These are phyloP conservation scores for Ophion ellenae DNA, from an alignment of 2,888 invertebrate genomes.

Conservation along the genomic window DNA sequence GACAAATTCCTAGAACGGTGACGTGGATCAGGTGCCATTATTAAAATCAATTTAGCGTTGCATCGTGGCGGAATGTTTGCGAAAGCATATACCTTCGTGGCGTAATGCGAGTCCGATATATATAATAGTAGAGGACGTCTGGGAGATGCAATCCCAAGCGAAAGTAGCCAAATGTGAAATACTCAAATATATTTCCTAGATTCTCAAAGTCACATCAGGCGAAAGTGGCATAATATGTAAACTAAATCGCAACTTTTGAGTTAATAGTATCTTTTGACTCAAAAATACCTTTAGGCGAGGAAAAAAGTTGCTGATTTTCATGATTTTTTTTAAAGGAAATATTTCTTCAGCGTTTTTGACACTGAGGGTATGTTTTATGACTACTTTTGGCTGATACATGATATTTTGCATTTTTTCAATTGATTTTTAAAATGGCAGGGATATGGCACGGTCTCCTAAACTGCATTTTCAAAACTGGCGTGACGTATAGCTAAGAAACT, in stretches of 20 bases:
- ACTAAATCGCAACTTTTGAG: not conserved
- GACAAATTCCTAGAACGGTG: not conserved
- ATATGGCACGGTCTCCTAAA: too few relatives aligned
- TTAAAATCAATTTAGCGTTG: slow-evolving; percentile 40
- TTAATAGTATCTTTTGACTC: not conserved
- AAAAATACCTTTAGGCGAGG: too few relatives aligned
- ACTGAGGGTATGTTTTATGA: too few relatives aligned
- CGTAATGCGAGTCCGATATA: slow-evolving; percentile 17
- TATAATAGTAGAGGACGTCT: not conserved
- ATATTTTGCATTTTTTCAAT: too few relatives aligned
- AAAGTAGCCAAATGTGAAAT: not conserved
- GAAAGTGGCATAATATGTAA: not conserved
- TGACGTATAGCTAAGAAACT: too few relatives aligned
- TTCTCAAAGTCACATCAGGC: not conserved
- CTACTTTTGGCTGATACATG: too few relatives aligned
- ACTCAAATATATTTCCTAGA: not conserved
- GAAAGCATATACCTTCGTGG: slow-evolving; percentile 25
- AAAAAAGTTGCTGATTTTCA: too few relatives aligned
- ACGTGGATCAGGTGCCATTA: slow-evolving; percentile 26
- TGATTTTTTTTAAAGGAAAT: too few relatives aligned
- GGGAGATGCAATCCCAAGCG: not conserved
- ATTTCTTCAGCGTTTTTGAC: too few relatives aligned
- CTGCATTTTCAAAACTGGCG: too few relatives aligned
- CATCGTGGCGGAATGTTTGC: slow-evolving; percentile 38
- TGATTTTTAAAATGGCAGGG: too few relatives aligned